Evolutionary conservation across 2,888 invertebrate genomes (phyloP), one percentile per base, ranked within the genome.

Genomic region (Neoaliturus tenellus): DNA sequence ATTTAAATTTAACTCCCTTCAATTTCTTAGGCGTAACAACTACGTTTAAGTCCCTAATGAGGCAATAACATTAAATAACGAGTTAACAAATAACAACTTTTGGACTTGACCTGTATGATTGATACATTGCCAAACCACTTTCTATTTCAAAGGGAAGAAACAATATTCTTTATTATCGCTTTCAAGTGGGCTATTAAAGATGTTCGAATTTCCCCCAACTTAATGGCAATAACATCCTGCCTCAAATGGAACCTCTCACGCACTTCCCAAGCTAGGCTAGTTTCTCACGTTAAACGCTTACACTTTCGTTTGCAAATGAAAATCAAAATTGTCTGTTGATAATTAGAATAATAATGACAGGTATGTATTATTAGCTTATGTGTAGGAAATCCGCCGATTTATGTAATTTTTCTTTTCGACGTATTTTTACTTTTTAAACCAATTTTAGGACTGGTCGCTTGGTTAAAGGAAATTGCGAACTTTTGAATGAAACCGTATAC

Each of bases 61-160:
- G 62, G 28, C 62, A 62, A 62, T 62, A 62, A 62, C 28, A 62
- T 31, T 62, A 62, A n/a, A 62, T 62, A 62, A 28, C 62, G 1
- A 62, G 2, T 28, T 17, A 62, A 62, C 62, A 62, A 31, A 62
- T 62, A 62, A 62, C 62, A 2, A 20, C 55, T 20, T 55, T 55
- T 20, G 28, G 2, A 62, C 62, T 17, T 12, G 62, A 62, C 62
- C 62, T 28, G 31, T 17, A 28, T 25, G 62, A 62, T 31, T 62
- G 62, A 62, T 62, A 23, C 3, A 67, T n/a, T 6, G 35, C 71
- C 2, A 39, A 44, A 75, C 75, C 75, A 75, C 75, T 75, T 75
- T 75, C 75, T 75, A 75, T 75, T 44, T 75, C 75, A 44, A 67
- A 75, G 75, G 75, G 75, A 75, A 48, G 75, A 75, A 41, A 75